Conservation (phyloP, 30 jellyfish, hydroid and myxozoan genomes). For the Euphysa ruthae region DNA sequence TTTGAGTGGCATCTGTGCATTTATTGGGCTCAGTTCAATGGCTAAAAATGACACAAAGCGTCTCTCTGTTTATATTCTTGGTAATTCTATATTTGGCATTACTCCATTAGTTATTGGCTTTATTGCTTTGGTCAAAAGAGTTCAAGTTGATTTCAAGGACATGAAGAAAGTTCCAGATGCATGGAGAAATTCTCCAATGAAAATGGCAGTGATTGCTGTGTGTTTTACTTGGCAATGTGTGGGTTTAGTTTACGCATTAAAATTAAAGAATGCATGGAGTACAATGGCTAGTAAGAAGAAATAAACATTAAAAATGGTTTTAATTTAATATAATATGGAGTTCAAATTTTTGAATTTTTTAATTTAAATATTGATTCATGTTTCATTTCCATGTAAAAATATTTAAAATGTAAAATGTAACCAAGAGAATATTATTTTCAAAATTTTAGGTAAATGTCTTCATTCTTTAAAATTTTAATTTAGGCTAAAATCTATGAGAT, state of each 20-base stretch:
- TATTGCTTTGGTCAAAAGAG: slow-evolving; percentile 10
- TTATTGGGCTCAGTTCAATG: slow-evolving; percentile 51
- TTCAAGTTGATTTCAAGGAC: slow-evolving; percentile 31
- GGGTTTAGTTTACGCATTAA: slow-evolving; percentile 49
- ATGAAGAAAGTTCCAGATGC: slow-evolving; percentile 37
- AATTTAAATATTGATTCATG: too few relatives aligned
- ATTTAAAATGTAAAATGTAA: too few relatives aligned
- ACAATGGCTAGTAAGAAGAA: slow-evolving; percentile 7
- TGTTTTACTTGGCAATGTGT: slow-evolving; percentile 61
- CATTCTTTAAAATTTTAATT: too few relatives aligned
- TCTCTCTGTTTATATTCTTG: slow-evolving; percentile 39
- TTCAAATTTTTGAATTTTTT: too few relatives aligned
- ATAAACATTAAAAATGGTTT: too few relatives aligned
- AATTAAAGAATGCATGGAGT: slow-evolving; percentile 55
- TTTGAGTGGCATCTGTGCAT: slow-evolving; percentile 71
- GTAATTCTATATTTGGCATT: slow-evolving; percentile 61
- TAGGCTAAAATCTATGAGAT: too few relatives aligned
- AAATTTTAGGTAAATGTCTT: too few relatives aligned
- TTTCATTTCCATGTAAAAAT: too few relatives aligned
- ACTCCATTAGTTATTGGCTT: slow-evolving; percentile 57
- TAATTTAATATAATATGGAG: too few relatives aligned
- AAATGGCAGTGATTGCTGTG: slow-evolving; percentile 59
- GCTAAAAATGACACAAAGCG: slow-evolving; percentile 47
- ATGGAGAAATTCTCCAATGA: slow-evolving; percentile 81
- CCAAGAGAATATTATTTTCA: too few relatives aligned